A percentile compares a stretch with the other conserved stretches of the same genome.
Evolutionary conservation across 2,888 invertebrate genomes (phyloP).

Genomic region (Cephus nigrinus): DNA sequence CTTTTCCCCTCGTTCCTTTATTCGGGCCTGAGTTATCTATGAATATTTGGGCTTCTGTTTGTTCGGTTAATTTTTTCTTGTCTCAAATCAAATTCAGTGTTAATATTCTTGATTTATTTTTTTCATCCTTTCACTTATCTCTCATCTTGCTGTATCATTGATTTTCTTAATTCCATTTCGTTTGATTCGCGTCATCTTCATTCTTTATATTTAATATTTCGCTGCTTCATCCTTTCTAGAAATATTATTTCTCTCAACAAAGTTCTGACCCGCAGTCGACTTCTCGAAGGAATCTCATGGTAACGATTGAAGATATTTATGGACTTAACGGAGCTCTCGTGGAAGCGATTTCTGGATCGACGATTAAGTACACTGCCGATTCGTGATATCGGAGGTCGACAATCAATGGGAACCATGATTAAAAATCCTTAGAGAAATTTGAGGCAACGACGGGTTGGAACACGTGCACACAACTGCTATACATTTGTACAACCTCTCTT

Average conservation of each 20-base stretch:
- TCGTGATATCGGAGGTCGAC: neutral
- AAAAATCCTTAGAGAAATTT: neutral
- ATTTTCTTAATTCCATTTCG: neutral
- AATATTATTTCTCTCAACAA: neutral
- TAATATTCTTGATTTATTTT: neutral
- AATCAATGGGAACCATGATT: neutral
- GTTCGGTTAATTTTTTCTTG: neutral
- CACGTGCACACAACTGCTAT: constrained; percentile 38
- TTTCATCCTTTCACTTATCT: constrained; percentile 8
- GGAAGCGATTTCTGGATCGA: neutral
- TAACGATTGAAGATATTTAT: neutral
- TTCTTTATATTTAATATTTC: neutral
- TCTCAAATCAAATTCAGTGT: neutral
- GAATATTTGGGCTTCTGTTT: neutral
- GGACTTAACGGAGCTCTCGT: neutral
- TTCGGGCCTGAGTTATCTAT: neutral
- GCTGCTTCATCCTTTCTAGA: neutral
- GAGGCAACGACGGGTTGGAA: neutral
- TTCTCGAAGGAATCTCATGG: neutral
- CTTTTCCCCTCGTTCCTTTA: neutral
- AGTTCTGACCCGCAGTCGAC: neutral
- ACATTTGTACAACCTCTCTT: constrained; percentile 60
- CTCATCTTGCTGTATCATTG: neutral
- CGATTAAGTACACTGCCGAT: neutral
- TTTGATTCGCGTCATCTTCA: neutral